These are phyloP conservation scores for Coleophora flavipennella DNA, from an alignment of 2,888 invertebrate species.

Conservation along the genomic window DNA sequence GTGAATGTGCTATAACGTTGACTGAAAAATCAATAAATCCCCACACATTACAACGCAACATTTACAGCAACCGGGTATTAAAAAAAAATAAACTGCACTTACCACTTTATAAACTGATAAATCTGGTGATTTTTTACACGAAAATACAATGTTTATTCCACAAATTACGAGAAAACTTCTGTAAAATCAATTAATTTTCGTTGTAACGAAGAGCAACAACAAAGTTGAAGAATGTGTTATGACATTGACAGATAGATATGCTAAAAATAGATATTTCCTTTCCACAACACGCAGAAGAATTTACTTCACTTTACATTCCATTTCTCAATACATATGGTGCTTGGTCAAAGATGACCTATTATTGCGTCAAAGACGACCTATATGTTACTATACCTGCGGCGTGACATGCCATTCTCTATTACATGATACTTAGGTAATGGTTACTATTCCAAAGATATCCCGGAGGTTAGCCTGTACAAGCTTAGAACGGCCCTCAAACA, in stretches of 20 bases:
- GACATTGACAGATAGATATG: conserved; percentile 30
- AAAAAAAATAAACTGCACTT: conserved; percentile 21
- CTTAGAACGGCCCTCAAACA: no score
- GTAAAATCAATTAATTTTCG: conserved; percentile 38
- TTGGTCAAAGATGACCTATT: no score
- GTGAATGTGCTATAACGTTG: no score
- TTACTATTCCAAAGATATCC: no score
- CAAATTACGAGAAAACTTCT: conserved; percentile 25
- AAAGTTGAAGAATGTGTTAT: conserved; percentile 5
- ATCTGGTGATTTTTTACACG: conserved; percentile 16
- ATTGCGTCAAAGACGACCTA: no score
- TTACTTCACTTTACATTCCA: neutral
- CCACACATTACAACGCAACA: conserved; percentile 14
- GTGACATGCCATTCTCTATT: no score
- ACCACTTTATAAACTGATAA: conserved; percentile 28
- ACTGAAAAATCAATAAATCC: conserved; percentile 39
- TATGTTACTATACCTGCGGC: no score
- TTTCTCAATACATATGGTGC: no score
- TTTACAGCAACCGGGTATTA: conserved; percentile 17
- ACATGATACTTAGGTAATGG: no score
- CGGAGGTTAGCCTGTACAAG: no score
- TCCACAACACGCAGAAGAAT: conserved; percentile 8
- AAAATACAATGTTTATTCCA: conserved; percentile 14
- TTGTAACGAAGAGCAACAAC: conserved; percentile 28
- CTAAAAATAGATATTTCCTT: conserved; percentile 11